Conservation (phyloP, 2,888 invertebrate species). For the Tetrapedia diversipes region DNA sequence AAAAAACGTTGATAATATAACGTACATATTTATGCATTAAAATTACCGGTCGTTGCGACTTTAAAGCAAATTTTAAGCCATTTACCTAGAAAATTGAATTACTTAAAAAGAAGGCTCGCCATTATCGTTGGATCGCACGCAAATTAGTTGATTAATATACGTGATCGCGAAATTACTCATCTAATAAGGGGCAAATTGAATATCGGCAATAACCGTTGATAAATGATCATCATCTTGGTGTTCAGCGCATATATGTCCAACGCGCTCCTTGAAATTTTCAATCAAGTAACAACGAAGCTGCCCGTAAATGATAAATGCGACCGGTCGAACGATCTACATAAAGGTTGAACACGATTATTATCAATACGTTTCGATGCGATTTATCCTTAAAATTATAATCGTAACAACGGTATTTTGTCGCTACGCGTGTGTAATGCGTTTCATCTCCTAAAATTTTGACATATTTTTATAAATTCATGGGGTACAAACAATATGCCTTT, state of each 20-base stretch:
- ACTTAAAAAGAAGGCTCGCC: neutral
- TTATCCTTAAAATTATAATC: neutral
- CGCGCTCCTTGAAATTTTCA: slow-evolving; percentile 44
- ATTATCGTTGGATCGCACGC: slow-evolving; percentile 9
- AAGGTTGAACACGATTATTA: slow-evolving; percentile 20
- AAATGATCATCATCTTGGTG: slow-evolving; percentile 25
- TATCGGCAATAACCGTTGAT: slow-evolving; percentile 30
- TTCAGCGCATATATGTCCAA: slow-evolving; percentile 6
- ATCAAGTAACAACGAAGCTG: slow-evolving; percentile 19
- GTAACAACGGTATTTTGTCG: neutral
- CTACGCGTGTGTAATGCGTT: neutral
- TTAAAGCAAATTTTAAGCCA: neutral
- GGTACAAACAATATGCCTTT: no score
- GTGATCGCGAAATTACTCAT: slow-evolving; percentile 29
- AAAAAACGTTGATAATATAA: no score
- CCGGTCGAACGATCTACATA: slow-evolving; percentile 20
- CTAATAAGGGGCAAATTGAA: slow-evolving; percentile 40
- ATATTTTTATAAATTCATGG: no score
- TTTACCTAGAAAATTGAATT: neutral
- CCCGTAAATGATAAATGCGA: slow-evolving; percentile 35
- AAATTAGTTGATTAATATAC: slow-evolving; percentile 22
- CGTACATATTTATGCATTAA: no score
- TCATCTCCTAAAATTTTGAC: neutral
- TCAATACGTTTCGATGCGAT: neutral
- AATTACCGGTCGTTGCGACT: neutral